Conservation (phyloP, 37 sponge, comb jelly and placozoan genomes). For the Axinella damicornis region DNA sequence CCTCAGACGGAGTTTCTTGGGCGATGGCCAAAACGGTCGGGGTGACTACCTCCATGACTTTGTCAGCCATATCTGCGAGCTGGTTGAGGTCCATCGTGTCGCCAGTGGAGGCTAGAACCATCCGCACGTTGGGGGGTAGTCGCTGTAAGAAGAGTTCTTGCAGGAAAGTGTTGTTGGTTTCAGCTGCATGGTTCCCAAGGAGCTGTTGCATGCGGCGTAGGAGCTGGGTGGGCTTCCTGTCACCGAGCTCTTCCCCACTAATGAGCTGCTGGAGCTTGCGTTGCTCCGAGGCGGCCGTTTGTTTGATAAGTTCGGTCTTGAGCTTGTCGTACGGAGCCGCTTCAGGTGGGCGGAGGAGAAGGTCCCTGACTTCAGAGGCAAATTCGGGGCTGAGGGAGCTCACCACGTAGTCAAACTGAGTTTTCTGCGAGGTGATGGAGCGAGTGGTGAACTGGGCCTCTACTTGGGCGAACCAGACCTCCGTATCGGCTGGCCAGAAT, state of each 20-base stretch:
- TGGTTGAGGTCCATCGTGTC: slow-evolving; percentile 18
- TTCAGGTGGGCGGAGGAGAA: slow-evolving; percentile 36
- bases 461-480: slow-evolving; percentile 74
- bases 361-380: slow-evolving; percentile 55
- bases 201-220: slow-evolving; percentile 69
- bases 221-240: slow-evolving; percentile 68
- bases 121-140: slow-evolving; percentile 62
- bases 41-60: slow-evolving; percentile 55
- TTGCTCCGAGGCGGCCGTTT: slow-evolving; percentile 62
- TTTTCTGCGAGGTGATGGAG: slow-evolving; percentile 40
- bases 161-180: slow-evolving; percentile 14
- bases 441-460: slow-evolving; percentile 74
- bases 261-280: slow-evolving; percentile 63
- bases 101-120: slow-evolving; percentile 61
- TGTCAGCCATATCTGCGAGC: slow-evolving; percentile 70
- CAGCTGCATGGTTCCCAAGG: slow-evolving; percentile 38
- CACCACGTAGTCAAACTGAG: slow-evolving; percentile 54
- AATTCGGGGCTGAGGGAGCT: slow-evolving; percentile 37
- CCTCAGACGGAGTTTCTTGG: too few species aligned
- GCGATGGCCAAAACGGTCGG: slow-evolving; percentile 39
- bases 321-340: slow-evolving; percentile 39
- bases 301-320: slow-evolving; percentile 31
- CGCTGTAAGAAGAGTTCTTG: slow-evolving; percentile 57
- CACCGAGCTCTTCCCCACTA: slow-evolving; percentile 61
- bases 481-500: slow-evolving; percentile 74